Conservation (phyloP, 1,140 invertebrate species). For the Aphaenogaster rudis region DNA sequence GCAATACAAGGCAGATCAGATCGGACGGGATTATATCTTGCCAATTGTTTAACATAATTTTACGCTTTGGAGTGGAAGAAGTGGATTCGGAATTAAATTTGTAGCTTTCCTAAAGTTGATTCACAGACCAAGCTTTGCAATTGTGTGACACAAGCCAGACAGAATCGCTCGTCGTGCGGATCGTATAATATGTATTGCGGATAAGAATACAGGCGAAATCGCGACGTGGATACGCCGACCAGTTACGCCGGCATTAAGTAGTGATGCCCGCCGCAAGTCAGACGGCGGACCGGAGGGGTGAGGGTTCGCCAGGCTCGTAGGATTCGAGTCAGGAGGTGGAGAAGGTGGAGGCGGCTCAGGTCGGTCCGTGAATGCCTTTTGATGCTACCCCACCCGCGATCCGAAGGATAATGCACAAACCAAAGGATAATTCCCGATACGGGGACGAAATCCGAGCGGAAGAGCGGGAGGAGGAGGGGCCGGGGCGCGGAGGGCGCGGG, state of each 20-base stretch:
- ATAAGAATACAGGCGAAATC: slow-evolving; percentile 50
- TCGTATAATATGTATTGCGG: slow-evolving; percentile 6
- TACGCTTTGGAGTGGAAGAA: not conserved
- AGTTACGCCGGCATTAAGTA: slow-evolving; percentile 79
- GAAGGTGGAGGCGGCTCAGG: slow-evolving; percentile 68
- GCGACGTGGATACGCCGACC: slow-evolving; percentile 59
- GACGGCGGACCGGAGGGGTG: slow-evolving; percentile 63
- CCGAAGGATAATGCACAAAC: slow-evolving; percentile 85
- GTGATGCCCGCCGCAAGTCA: slow-evolving; percentile 70
- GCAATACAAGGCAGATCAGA: not conserved
- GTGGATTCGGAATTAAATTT: not conserved
- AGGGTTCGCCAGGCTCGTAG: slow-evolving; percentile 47
- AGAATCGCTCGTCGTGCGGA: not conserved
- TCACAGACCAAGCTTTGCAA: not conserved
- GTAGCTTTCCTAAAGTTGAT: not conserved
- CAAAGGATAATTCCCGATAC: slow-evolving; percentile 87
- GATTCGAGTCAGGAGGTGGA: slow-evolving; percentile 58
- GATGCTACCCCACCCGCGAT: slow-evolving; percentile 79
- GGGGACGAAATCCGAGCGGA: slow-evolving; percentile 82
- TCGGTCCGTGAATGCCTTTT: slow-evolving; percentile 82
- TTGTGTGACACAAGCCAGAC: not conserved
- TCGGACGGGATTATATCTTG: not conserved
- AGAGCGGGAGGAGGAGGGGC: slow-evolving; percentile 44
- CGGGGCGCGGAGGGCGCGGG: slow-evolving; percentile 65
- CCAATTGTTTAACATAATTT: slow-evolving; percentile 3